These are phyloP conservation scores for Arion vulgaris DNA, from an alignment of 1,140 invertebrate species.

Conservation along the genomic window DNA sequence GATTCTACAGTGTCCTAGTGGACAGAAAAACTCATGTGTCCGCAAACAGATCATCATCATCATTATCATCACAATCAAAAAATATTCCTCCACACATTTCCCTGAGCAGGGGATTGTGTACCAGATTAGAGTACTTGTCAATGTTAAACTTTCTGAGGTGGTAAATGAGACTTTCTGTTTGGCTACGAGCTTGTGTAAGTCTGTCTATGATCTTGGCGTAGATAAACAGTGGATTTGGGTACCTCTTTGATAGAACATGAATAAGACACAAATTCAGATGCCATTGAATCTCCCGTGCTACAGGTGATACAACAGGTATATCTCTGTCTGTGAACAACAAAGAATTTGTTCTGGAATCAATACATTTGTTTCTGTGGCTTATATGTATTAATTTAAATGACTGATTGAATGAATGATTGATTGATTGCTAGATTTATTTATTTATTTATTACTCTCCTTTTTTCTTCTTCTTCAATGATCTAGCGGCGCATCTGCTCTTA, in stretches of 20 bases:
- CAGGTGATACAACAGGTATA: not conserved
- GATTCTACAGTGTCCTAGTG: too few relatives aligned
- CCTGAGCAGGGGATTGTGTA: not conserved
- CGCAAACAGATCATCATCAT: not conserved
- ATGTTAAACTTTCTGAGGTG: conserved; percentile 2
- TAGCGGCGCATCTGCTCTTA: too few relatives aligned
- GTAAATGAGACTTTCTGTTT: not conserved
- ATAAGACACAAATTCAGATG: not conserved
- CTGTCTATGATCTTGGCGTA: conserved; percentile 15
- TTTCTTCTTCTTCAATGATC: too few relatives aligned
- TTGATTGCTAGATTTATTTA: too few relatives aligned
- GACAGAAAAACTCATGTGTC: too few relatives aligned
- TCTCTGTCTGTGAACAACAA: conserved; percentile 8
- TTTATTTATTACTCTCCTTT: too few relatives aligned
- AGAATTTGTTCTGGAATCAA: too few relatives aligned
- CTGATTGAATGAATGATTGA: too few relatives aligned
- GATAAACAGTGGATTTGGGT: not conserved
- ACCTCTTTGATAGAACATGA: not conserved
- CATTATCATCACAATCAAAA: conserved; percentile 24
- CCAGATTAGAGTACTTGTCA: conserved; percentile 15
- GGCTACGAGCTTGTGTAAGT: not conserved
- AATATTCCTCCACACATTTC: conserved; percentile 12
- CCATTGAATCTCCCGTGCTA: conserved; percentile 20
- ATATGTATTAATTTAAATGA: too few relatives aligned
- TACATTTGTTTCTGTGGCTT: too few relatives aligned